These are phyloP conservation scores for Plumapathes pennacea DNA, from an alignment of 92 coral and sea anemone species.

Conservation along the genomic window DNA sequence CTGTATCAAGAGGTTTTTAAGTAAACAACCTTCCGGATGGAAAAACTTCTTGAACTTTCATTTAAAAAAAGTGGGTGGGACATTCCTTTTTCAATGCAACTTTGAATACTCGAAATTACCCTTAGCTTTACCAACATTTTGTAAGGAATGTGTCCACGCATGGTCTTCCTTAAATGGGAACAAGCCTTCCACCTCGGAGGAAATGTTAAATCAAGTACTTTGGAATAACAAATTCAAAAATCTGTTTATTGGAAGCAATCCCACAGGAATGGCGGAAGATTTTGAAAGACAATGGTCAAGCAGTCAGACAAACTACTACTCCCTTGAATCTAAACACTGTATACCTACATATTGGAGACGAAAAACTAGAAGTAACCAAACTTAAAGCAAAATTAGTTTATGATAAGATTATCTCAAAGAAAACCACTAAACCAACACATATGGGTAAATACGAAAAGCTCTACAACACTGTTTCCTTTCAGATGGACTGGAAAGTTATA, in stretches of 20 bases:
- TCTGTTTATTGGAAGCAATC: too few species aligned
- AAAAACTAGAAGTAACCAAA: background rate
- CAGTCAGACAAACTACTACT: background rate
- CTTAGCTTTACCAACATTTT: slow-evolving; percentile 11
- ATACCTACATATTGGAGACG: background rate
- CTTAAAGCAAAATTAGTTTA: background rate
- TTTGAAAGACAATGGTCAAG: background rate
- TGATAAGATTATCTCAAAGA: background rate
- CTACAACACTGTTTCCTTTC: background rate
- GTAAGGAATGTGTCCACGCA: background rate
- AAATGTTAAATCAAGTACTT: slow-evolving; percentile 12
- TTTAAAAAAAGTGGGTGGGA: slow-evolving; percentile 2
- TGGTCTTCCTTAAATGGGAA: slow-evolving; percentile 3
- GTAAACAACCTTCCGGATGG: background rate
- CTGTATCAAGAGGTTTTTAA: slow-evolving; percentile 19
- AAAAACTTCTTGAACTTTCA: background rate
- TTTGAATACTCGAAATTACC: background rate
- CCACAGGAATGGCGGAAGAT: too few species aligned
- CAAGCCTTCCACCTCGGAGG: background rate
- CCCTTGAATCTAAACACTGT: background rate
- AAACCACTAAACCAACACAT: background rate
- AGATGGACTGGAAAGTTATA: slow-evolving; percentile 1
- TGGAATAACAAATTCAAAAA: slow-evolving; percentile 22
- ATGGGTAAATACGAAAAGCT: background rate
- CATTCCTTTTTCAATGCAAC: slow-evolving; percentile 18